Percentiles rank a stretch among this genome's conserved stretches.
Conservation (phyloP, 2,797 vertebrate genomes). For the Distichodus sexfasciatus region DNA sequence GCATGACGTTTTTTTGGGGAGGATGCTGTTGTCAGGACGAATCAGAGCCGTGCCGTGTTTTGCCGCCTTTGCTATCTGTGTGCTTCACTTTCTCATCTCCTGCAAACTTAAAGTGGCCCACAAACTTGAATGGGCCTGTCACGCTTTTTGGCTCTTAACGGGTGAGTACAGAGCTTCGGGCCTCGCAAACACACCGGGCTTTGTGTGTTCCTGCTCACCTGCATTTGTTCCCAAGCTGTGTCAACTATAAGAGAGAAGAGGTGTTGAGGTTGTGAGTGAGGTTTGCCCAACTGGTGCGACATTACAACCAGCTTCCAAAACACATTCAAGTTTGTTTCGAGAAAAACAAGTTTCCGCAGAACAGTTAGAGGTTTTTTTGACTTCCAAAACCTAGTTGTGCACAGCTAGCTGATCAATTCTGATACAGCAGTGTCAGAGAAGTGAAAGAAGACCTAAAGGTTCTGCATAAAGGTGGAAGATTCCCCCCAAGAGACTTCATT, state of each 20-base stretch:
- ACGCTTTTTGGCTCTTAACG: slow-evolving; percentile 42
- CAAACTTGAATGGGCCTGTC: slow-evolving; percentile 46
- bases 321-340: no score
- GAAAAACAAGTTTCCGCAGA: no score
- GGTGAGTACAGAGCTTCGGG: slow-evolving; percentile 35
- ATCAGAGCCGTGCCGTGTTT: slow-evolving; percentile 54
- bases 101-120: slow-evolving; percentile 48
- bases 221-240: slow-evolving; percentile 10
- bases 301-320: no score
- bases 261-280: no score
- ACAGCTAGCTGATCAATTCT: no score
- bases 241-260: not conserved
- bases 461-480: no score
- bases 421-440: no score
- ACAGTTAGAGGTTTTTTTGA: no score
- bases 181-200: slow-evolving; percentile 37
- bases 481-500: no score
- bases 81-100: slow-evolving; percentile 26
- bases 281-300: no score
- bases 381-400: no score
- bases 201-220: not conserved
- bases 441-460: no score
- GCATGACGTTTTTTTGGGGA: slow-evolving; percentile 48
- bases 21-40: slow-evolving; percentile 57
- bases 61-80: slow-evolving; percentile 23